Conservation (phyloP, 2,888 invertebrate species). For the Tetranychus piercei region DNA sequence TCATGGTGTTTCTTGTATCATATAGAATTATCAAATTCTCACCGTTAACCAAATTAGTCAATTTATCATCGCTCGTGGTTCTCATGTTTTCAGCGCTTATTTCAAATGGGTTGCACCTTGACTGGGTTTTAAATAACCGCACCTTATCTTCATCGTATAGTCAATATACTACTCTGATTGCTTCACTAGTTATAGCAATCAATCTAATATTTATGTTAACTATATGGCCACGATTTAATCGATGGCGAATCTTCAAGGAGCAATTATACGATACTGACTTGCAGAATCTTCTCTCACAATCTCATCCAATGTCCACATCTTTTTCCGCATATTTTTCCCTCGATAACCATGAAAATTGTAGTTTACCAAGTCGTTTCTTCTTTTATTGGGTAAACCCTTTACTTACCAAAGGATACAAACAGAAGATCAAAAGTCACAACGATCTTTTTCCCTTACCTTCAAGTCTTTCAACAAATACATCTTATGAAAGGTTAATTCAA, state of each 20-base stretch:
- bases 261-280: background rate
- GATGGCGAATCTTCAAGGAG: background rate
- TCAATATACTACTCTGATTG: background rate
- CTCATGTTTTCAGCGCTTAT: background rate
- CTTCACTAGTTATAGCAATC: background rate
- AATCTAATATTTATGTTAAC: background rate
- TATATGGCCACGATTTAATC: background rate
- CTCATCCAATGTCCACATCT: background rate
- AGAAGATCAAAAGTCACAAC: background rate
- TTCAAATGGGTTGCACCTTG: background rate
- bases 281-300: background rate
- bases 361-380: background rate
- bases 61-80: background rate
- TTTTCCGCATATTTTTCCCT: background rate
- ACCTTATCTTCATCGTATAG: background rate
- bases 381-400: background rate
- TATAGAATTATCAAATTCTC: background rate
- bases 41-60: background rate
- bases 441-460: conserved; percentile 4
- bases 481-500: background rate
- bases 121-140: background rate
- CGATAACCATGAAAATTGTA: background rate
- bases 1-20: background rate
- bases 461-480: background rate
- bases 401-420: background rate